Conservation (phyloP, 2,113 vertebrate genomes). For the Cettia cetti region DNA sequence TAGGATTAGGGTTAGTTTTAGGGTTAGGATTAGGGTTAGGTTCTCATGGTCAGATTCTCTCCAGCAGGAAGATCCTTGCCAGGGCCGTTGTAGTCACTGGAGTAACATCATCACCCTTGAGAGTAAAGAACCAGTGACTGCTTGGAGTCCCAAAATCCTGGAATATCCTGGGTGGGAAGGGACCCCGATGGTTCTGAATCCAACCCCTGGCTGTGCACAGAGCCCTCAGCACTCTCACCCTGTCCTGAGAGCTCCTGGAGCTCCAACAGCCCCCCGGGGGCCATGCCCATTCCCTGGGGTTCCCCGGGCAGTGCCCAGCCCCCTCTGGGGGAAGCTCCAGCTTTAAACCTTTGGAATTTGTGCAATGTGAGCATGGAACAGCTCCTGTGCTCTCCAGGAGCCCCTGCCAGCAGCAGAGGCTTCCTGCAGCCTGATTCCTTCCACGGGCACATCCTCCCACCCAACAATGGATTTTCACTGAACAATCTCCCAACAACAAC, state of each 20-base stretch:
- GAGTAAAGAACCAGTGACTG: not conserved
- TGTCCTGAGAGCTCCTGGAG: not conserved
- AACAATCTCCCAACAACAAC: conserved; percentile 51
- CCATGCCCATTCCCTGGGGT: not conserved
- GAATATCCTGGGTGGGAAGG: not conserved
- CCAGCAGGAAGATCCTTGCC: no score
- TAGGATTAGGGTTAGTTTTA: no score
- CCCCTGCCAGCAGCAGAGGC: not conserved
- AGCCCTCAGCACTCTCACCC: not conserved
- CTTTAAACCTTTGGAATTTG: not conserved
- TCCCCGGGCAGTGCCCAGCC: not conserved
- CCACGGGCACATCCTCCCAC: not conserved
- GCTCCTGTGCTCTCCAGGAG: not conserved
- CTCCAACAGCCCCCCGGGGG: not conserved
- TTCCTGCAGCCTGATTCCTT: not conserved
- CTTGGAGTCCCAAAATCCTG: not conserved
- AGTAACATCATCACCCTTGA: no score
- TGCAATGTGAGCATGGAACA: accelerated
- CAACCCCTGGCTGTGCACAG: not conserved
- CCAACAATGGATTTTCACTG: conserved; percentile 31
- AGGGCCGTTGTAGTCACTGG: not conserved
- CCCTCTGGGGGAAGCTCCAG: not conserved
- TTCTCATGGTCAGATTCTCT: no score
- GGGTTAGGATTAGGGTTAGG: no score
- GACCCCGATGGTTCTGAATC: not conserved